Evolutionary conservation across 2,888 invertebrate species (phyloP).

Genomic region (Beris morrisii): DNA sequence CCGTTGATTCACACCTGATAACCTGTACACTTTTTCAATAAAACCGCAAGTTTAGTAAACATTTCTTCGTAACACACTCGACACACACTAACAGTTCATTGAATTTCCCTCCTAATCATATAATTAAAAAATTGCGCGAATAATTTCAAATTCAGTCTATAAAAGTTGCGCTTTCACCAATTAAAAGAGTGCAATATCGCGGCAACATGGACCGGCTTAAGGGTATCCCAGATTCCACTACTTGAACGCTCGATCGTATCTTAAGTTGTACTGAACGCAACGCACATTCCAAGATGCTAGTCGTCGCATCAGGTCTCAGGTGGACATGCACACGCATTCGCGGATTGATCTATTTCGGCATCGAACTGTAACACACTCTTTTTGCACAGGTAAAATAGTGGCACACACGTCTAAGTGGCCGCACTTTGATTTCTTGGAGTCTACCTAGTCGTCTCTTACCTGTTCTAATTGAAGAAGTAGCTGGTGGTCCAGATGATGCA

Average conservation of each 20-base stretch:
- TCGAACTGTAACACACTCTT: slow-evolving; percentile 31
- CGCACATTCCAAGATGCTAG: no score
- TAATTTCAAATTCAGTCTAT: slow-evolving; percentile 14
- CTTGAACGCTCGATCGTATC: no score
- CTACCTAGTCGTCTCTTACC: slow-evolving; percentile 23
- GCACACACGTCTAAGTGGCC: no score
- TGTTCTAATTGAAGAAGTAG: slow-evolving; percentile 14
- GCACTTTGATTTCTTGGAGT: background rate
- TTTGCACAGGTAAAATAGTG: background rate
- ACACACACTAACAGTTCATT: slow-evolving; percentile 1
- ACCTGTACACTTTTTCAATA: no score
- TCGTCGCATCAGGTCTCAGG: background rate
- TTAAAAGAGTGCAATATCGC: slow-evolving; percentile 20
- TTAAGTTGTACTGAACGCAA: no score
- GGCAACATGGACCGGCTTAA: background rate
- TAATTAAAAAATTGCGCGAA: slow-evolving; percentile 14
- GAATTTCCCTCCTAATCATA: slow-evolving; percentile 12
- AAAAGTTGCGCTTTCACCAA: slow-evolving; percentile 31
- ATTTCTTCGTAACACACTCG: no score
- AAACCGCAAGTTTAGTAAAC: no score
- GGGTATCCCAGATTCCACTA: background rate
- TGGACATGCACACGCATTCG: background rate
- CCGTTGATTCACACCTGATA: no score
- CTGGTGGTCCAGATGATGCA: slow-evolving; percentile 13
- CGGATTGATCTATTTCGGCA: slow-evolving; percentile 35